Conservation (phyloP, 2,888 invertebrate genomes). For the Cactoblastis cactorum region DNA sequence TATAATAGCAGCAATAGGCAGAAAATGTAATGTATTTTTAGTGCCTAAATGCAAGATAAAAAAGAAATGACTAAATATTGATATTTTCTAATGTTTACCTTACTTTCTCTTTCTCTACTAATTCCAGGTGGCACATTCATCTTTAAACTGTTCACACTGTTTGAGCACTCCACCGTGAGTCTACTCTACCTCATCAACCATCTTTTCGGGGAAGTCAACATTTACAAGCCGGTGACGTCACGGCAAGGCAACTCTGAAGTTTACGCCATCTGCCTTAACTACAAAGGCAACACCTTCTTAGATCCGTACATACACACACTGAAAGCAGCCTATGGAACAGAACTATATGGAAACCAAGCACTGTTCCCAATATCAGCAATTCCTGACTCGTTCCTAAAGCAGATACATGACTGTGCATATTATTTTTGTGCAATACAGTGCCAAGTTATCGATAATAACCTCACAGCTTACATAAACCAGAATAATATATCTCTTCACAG, state of each 20-base stretch:
- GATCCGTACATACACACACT: slow-evolving; percentile 64
- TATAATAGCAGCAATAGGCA: too few species aligned
- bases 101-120: neutral
- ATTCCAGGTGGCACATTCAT: slow-evolving; percentile 86
- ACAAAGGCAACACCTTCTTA: slow-evolving; percentile 66
- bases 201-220: slow-evolving; percentile 84
- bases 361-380: slow-evolving; percentile 81
- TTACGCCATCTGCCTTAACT: slow-evolving; percentile 87
- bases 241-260: slow-evolving; percentile 97
- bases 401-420: slow-evolving; percentile 81
- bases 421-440: slow-evolving; percentile 85
- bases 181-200: slow-evolving; percentile 89
- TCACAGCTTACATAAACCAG: slow-evolving; percentile 79
- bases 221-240: slow-evolving; percentile 95
- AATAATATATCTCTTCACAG: slow-evolving; percentile 55
- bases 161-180: slow-evolving; percentile 89
- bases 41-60: too few species aligned
- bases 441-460: slow-evolving; percentile 83
- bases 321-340: slow-evolving; percentile 63
- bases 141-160: slow-evolving; percentile 94
- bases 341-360: slow-evolving; percentile 50
- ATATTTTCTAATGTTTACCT: too few species aligned
- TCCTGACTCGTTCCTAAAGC: slow-evolving; percentile 81
- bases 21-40: too few species aligned
- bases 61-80: too few species aligned